A percentile compares a stretch with the other conserved stretches of the same genome.
These are phyloP conservation scores for Onychomys arenicola DNA, from an alignment of 2,797 vertebrate genomes.

Conservation along the genomic window DNA sequence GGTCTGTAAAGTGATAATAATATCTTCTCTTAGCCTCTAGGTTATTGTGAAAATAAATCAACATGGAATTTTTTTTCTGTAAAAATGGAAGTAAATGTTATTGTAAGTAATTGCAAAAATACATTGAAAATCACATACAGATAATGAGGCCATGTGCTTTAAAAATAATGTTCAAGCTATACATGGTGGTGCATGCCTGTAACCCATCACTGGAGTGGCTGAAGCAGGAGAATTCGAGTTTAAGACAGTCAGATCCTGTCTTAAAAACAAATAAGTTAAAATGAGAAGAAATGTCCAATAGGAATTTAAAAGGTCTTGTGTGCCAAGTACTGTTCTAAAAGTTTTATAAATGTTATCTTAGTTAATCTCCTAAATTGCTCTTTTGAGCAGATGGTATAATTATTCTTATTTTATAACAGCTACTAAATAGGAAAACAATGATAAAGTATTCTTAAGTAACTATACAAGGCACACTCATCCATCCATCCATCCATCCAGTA, in stretches of 20 bases:
- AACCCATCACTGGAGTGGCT: background rate
- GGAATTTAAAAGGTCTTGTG: background rate
- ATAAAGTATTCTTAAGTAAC: slow-evolving; percentile 21
- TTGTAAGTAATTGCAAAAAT: slow-evolving; percentile 26
- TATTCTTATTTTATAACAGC: background rate
- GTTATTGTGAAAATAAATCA: slow-evolving; percentile 18
- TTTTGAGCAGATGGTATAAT: background rate
- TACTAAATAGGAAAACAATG: background rate
- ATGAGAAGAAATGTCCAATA: background rate
- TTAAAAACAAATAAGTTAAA: background rate
- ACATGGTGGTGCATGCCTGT: background rate
- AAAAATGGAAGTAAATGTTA: background rate
- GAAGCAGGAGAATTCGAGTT: background rate
- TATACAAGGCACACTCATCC: background rate
- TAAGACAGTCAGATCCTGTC: background rate
- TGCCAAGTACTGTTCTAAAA: background rate
- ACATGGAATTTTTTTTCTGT: slow-evolving; percentile 2
- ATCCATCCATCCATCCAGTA: background rate
- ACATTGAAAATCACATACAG: background rate
- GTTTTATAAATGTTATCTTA: background rate
- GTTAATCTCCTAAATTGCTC: background rate
- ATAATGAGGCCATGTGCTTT: background rate
- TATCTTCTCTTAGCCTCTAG: background rate
- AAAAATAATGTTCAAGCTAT: background rate
- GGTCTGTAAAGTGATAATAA: background rate